Conservation (phyloP, 1,140 invertebrate genomes). For the Drosophila ficusphila region DNA sequence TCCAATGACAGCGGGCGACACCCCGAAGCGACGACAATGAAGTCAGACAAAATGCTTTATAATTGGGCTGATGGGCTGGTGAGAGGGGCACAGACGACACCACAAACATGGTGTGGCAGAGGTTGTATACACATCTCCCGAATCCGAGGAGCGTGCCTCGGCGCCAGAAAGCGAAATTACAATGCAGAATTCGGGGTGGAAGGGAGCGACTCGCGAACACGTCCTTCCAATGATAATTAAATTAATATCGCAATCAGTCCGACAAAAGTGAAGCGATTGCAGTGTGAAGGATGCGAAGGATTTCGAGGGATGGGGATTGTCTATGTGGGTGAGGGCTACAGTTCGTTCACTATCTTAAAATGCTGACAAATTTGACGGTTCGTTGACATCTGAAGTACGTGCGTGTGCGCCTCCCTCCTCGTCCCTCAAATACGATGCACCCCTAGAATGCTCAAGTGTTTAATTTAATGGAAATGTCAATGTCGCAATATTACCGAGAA, state of each 20-base stretch:
- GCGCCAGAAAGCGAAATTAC: conserved; percentile 42
- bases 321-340: background rate
- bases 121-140: conserved; percentile 4
- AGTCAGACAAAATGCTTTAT: conserved; percentile 48
- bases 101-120: background rate
- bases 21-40: conserved; percentile 5
- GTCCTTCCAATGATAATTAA: conserved; percentile 47
- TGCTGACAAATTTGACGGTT: conserved; percentile 72
- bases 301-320: background rate
- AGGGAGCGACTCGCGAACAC: conserved; percentile 4
- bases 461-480: conserved; percentile 62
- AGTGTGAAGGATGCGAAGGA: background rate
- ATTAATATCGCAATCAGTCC: conserved; percentile 65
- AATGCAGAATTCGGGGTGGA: conserved; percentile 37
- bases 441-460: conserved; percentile 16
- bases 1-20: conserved; percentile 29
- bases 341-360: conserved; percentile 18
- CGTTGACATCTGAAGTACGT: conserved; percentile 62
- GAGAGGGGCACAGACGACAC: background rate
- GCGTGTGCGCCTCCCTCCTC: background rate
- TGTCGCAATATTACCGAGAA: conserved; percentile 42
- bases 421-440: background rate
- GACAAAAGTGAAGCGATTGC: conserved; percentile 35
- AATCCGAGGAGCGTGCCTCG: conserved; percentile 7
- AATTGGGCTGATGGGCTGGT: conserved; percentile 53